Evolutionary conservation across 2,888 invertebrate genomes (phyloP), one percentile per base, ranked within the genome.

Genomic region (Metopia argyrocephala): DNA sequence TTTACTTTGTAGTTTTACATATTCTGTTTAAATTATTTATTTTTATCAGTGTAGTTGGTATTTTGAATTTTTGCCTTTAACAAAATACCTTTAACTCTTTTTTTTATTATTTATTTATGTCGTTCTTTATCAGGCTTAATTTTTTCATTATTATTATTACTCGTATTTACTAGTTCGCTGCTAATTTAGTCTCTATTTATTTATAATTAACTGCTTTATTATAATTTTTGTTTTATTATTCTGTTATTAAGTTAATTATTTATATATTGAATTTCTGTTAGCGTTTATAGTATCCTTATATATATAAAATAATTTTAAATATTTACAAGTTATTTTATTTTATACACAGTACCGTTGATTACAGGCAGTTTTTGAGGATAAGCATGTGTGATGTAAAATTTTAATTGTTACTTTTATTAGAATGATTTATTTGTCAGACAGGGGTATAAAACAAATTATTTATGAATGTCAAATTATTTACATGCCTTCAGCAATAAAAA

Each of bases 141-240:
- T 54, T 76, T 84, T 78, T 80, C 50, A 12, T 31, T 12, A 12
- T 31, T 3, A 31, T 31, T 31, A 31, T 46, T 62, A 78, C 27
- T 69, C n/a, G n/a, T 80, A 76, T 73, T 76, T 31, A 62, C 68
- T 80, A 76, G 73, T 81, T 76, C 76, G 80, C 80, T 81, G 80
- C 80, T 76, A 81, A 81, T 81, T 81, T 65, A 81, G 76, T 81
- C 78, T 83, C 59, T 78, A 83, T 83, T 82, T 86, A 85, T 86
- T 76, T 79, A 83, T 82, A 85, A 84, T 84, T 87, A 87, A 79
- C 74, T 83, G 46, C 31, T 31, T 31, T 12, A 80, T 85, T 82
- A 83, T 79, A 76, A 23, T 82, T 80, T 73, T 45, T 50, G n/a
- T 64, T 73, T 61, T 66, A 27, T 52, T 52, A 38, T 76, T 76